phyloP scores from a whole-genome alignment of 2,797 vertebrate species.

The Anguilla marmorata region DNA sequence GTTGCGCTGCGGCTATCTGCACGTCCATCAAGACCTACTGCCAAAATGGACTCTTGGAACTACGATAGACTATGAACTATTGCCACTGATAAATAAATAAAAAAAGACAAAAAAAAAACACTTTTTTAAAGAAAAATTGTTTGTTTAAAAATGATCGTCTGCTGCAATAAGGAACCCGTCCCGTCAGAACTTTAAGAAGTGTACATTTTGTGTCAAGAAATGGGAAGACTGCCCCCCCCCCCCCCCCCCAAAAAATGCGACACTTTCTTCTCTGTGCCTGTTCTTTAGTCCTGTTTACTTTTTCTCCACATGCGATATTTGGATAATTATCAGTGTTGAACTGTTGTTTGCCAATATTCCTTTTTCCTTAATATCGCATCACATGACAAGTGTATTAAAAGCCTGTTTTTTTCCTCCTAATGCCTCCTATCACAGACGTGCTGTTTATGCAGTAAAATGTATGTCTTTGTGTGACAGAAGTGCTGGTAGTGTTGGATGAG shows the following conservation, averaged over 20 bases:
- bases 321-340: constrained; percentile 25
- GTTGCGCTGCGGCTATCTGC: constrained; percentile 40
- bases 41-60: constrained; percentile 48
- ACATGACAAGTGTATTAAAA: constrained; percentile 29
- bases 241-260: constrained; percentile 41
- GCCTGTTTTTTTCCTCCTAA: constrained; percentile 27
- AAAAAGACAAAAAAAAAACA: constrained; percentile 35
- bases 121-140: constrained; percentile 50
- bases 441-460: neutral
- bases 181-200: constrained; percentile 46
- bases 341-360: constrained; percentile 32
- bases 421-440: neutral
- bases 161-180: constrained; percentile 59
- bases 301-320: constrained; percentile 19
- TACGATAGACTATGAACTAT: constrained; percentile 39
- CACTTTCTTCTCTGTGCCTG: constrained; percentile 50
- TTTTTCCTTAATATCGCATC: constrained; percentile 26
- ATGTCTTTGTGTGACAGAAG: neutral
- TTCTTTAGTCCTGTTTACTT: constrained; percentile 38
- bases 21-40: constrained; percentile 46
- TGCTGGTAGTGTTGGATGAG: neutral
- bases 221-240: constrained; percentile 26
- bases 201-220: constrained; percentile 38
- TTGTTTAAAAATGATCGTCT: constrained; percentile 47
- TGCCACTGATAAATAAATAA: constrained; percentile 31